These are phyloP conservation scores for Myiopsitta monachus DNA, from an alignment of 2,113 vertebrate genomes.

Conservation along the genomic window DNA sequence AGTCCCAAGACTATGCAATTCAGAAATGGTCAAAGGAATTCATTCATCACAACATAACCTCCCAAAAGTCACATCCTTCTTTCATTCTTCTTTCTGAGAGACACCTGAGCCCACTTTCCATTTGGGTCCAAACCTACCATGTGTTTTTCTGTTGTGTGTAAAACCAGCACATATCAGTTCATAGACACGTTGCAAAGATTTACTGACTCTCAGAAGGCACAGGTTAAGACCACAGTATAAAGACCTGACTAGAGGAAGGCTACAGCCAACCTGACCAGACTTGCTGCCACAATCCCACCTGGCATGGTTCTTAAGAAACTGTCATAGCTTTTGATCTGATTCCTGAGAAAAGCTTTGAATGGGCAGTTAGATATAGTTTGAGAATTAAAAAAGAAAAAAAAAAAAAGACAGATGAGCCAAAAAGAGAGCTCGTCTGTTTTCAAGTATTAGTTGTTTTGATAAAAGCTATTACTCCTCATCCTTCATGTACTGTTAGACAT, in stretches of 20 bases:
- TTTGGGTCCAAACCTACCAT: not conserved
- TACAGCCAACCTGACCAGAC: not conserved
- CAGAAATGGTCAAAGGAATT: not conserved
- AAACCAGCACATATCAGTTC: not conserved
- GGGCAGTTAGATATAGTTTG: not conserved
- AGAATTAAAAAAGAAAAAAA: not conserved
- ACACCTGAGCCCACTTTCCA: not conserved
- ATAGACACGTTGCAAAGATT: not conserved
- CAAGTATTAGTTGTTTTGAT: not conserved
- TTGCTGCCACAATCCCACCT: not conserved
- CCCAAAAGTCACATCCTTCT: not conserved
- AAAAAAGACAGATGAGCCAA: not conserved
- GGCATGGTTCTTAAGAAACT: not conserved
- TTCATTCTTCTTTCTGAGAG: not conserved
- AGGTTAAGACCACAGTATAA: not conserved
- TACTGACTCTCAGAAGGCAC: not conserved
- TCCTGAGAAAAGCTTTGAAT: not conserved
- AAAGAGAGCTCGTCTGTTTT: not conserved
- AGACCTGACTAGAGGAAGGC: not conserved
- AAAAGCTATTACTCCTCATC: not conserved
- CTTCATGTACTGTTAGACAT: not conserved
- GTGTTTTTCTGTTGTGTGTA: not conserved
- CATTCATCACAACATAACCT: not conserved
- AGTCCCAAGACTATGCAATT: not conserved
- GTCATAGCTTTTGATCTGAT: rapidly evolving